A percentile compares a stretch with the other conserved stretches of the same genome.
phyloP scores from a whole-genome alignment of 2,888 invertebrate species.

The Mesopsocus fuscifrons region DNA sequence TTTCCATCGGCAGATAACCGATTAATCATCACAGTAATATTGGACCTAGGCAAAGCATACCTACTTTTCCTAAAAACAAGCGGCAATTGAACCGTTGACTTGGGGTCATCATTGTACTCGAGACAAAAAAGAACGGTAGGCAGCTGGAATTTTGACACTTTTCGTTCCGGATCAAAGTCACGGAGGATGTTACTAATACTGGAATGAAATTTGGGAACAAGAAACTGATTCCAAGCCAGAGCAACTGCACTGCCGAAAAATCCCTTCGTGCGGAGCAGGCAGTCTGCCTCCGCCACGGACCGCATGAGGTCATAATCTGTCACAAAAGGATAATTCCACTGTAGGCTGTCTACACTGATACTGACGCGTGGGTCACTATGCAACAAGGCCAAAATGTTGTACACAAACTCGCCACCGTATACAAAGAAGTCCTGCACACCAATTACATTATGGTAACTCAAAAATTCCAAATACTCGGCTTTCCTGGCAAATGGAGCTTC shows the following conservation, averaged over 20 bases:
- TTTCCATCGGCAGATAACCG: background rate
- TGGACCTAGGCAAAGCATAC: constrained; percentile 11
- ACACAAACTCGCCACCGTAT: constrained; percentile 36
- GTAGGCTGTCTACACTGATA: constrained; percentile 35
- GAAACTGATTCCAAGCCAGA: constrained; percentile 43
- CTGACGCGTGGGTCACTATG: constrained; percentile 24
- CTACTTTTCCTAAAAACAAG: constrained; percentile 20
- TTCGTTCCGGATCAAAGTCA: constrained; percentile 28
- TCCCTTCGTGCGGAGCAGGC: constrained; percentile 38
- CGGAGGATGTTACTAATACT: constrained; percentile 32
- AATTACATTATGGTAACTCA: constrained; percentile 44
- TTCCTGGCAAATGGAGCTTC: constrained; percentile 31
- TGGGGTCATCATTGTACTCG: constrained; percentile 21
- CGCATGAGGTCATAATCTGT: constrained; percentile 26
- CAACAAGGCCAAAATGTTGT: constrained; percentile 25
- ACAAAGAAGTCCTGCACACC: constrained; percentile 45
- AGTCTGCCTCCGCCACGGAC: constrained; percentile 41
- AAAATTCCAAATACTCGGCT: constrained; percentile 39
- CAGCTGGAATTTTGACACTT: constrained; percentile 28
- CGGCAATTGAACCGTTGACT: constrained; percentile 18
- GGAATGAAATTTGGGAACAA: constrained; percentile 38
- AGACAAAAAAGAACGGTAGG: constrained; percentile 24
- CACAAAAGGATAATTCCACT: constrained; percentile 44
- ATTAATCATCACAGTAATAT: background rate
- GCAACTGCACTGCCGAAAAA: constrained; percentile 27